Evolutionary conservation across 2,113 vertebrate species (phyloP).

Genomic region (Oreamnos americanus): DNA sequence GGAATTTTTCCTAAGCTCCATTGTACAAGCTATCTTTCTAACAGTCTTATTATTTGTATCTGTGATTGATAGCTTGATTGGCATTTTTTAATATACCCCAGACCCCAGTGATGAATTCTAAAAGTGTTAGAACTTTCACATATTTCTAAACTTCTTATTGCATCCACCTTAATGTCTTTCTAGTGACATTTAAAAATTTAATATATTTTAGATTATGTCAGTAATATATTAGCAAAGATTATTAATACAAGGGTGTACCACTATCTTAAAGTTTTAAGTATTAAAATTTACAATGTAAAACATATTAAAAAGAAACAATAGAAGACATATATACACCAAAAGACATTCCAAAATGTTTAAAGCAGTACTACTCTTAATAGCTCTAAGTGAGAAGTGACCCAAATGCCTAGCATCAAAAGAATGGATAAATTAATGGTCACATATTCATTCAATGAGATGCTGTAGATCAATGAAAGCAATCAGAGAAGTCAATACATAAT

Average conservation of each 20-base stretch:
- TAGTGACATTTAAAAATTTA: not conserved
- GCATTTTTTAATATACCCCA: not conserved
- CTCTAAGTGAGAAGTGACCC: not conserved
- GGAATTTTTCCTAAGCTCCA: not conserved
- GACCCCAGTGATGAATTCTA: not conserved
- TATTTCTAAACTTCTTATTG: not conserved
- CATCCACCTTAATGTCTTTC: not conserved
- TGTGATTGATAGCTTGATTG: not conserved
- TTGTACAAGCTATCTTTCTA: not conserved
- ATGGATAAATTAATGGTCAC: not conserved
- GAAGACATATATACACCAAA: not conserved
- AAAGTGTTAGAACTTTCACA: not conserved
- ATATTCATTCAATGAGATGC: not conserved
- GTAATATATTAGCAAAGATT: not conserved
- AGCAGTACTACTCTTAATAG: not conserved
- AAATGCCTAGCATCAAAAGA: not conserved
- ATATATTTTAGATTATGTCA: not conserved
- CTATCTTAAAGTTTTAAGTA: not conserved
- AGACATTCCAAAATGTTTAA: not conserved
- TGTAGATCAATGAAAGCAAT: not conserved
- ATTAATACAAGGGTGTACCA: not conserved
- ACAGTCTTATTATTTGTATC: not conserved
- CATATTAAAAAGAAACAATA: not conserved
- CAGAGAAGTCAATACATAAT: not conserved
- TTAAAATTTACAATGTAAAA: not conserved